Evolutionary conservation across 2,888 invertebrate species (phyloP), one percentile per base, ranked within the genome.

Genomic region (Nephrotoma flavescens): DNA sequence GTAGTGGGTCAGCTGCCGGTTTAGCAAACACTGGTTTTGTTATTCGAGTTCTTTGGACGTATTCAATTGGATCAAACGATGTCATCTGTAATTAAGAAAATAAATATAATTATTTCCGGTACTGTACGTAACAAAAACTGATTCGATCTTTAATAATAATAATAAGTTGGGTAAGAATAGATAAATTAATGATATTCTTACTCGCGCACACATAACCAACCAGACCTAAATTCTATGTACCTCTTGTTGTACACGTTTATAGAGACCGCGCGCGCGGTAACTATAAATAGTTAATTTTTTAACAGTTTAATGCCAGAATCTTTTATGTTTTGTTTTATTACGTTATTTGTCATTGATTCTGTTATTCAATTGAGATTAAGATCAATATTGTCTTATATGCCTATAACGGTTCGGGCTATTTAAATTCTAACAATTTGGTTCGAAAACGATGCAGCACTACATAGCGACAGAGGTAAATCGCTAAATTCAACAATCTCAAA

Each of bases 1-100:
- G 97, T 90, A 97, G 94, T 87, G 97, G 97, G 92, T 97, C 97
- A 88, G 94, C 95, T 52, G 96, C 96, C 88, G 97, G 96, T 91
- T 96, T 96, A 87, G 95, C 95, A 89, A 96, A 96, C 87, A 95
- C 95, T 89, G 95, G 93, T 89, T 95, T 95, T 87, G 94, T 94
- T 87, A 95, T 94, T 89, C 95, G 92, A 88, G 91, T 91, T 88
- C 91, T 91, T 87, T 91, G 89, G 89, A 92, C 91, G 89, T 92
- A 92, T 86, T 90, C 89, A 88, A 91, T 91, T 87, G 91, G 91
- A 90, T 92, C 92, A 87, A 90, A 90, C 88, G 92, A 91, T 89
- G 90, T 90, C 88, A 91, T 89, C 92, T 92, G 89, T 57, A 90
- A 90, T 87, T 12, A 88, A 52, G 87, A 87, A 86, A 44, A 87